A percentile compares a stretch with the other conserved stretches of the same genome.
These are phyloP conservation scores for Stichodactyla mertensii DNA, from an alignment of 64 coral and sea anemone genomes.

Conservation along the genomic window DNA sequence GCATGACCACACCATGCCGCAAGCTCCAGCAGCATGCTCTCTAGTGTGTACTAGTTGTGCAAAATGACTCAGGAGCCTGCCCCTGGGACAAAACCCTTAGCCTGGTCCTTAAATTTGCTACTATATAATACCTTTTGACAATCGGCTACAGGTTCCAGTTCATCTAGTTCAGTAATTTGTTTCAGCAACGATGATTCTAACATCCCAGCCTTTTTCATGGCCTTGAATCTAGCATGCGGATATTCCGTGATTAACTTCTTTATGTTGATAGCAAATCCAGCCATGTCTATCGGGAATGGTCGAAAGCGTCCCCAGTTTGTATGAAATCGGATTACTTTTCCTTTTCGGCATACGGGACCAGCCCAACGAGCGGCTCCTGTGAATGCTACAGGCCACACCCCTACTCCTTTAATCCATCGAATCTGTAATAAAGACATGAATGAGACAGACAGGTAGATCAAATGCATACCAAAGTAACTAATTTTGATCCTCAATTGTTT, in stretches of 20 bases:
- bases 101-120: not conserved
- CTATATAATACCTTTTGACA: slow-evolving; percentile 55
- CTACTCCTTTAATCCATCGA: slow-evolving; percentile 70
- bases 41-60: no score
- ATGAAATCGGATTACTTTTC: slow-evolving; percentile 63
- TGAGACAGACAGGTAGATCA: not conserved
- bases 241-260: slow-evolving; percentile 50
- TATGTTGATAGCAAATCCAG: slow-evolving; percentile 81
- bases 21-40: no score
- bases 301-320: slow-evolving; percentile 73
- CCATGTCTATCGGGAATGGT: slow-evolving; percentile 91
- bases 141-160: slow-evolving; percentile 69
- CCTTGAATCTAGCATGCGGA: slow-evolving; percentile 54
- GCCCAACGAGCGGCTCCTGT: slow-evolving; percentile 80
- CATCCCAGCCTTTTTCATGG: slow-evolving; percentile 64
- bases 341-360: slow-evolving; percentile 59
- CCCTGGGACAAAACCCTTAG: no score
- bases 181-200: slow-evolving; percentile 71
- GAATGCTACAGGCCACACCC: slow-evolving; percentile 88
- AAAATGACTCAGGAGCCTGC: no score
- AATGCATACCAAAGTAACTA: not conserved
- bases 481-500: no score
- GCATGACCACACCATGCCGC: no score
- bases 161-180: slow-evolving; percentile 51
- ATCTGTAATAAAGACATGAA: slow-evolving; percentile 36